phyloP scores from a whole-genome alignment of 1,140 invertebrate species.

The Macrocentrus cingulum region DNA sequence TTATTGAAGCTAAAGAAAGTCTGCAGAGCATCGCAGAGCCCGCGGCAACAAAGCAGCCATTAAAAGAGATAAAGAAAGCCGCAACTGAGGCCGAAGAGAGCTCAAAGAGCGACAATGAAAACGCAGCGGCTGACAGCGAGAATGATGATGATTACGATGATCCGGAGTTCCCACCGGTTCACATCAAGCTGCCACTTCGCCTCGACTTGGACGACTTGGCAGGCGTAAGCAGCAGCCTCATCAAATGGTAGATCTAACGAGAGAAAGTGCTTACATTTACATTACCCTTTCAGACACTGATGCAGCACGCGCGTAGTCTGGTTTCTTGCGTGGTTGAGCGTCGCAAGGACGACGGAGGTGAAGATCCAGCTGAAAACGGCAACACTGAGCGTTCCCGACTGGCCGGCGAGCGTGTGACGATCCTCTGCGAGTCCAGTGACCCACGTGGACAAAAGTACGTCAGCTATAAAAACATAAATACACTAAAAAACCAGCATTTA shows the following conservation, averaged over 20 bases:
- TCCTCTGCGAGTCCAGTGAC: slow-evolving; percentile 79
- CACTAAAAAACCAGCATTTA: background rate
- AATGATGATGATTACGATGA: slow-evolving; percentile 63
- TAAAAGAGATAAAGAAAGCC: slow-evolving; percentile 40
- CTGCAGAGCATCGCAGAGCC: slow-evolving; percentile 39
- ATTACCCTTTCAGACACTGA: slow-evolving; percentile 39
- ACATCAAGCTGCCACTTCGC: slow-evolving; percentile 75
- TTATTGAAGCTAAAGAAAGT: slow-evolving; percentile 39
- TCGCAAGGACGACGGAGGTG: slow-evolving; percentile 72
- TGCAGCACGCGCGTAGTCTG: slow-evolving; percentile 59
- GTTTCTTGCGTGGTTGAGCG: slow-evolving; percentile 89
- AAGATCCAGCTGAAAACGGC: slow-evolving; percentile 59
- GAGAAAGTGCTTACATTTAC: slow-evolving; percentile 1
- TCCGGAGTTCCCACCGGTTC: slow-evolving; percentile 64
- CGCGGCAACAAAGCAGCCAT: background rate
- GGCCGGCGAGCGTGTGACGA: slow-evolving; percentile 81
- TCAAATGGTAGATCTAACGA: slow-evolving; percentile 6
- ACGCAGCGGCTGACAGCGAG: slow-evolving; percentile 56
- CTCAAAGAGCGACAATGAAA: slow-evolving; percentile 48
- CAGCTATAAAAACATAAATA: background rate
- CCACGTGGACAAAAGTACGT: slow-evolving; percentile 65
- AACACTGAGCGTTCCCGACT: slow-evolving; percentile 74
- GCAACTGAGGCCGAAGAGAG: slow-evolving; percentile 44
- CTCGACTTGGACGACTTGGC: slow-evolving; percentile 79
- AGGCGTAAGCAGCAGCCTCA: slow-evolving; percentile 57